phyloP scores from a whole-genome alignment of 2,797 vertebrate genomes.

The Peromyscus aztecus region DNA sequence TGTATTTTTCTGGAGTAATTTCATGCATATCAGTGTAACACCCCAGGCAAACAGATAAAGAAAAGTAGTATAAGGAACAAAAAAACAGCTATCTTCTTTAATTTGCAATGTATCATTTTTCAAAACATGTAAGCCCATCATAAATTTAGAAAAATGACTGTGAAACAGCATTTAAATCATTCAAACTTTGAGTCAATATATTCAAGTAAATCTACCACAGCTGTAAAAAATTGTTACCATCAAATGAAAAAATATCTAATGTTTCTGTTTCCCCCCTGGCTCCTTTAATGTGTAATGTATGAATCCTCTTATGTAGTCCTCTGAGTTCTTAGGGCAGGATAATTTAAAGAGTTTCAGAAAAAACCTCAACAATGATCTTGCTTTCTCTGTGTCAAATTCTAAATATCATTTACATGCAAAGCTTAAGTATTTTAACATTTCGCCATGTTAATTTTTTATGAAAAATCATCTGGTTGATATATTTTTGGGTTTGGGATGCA shows the following conservation, averaged over 20 bases:
- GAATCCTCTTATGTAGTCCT: not conserved
- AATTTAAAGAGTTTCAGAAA: not conserved
- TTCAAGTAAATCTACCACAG: not conserved
- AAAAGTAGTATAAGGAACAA: not conserved
- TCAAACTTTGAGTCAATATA: not conserved
- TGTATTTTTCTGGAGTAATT: not conserved
- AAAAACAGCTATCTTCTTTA: not conserved
- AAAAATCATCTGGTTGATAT: not conserved
- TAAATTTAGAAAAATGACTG: not conserved
- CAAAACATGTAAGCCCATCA: not conserved
- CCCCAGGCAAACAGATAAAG: not conserved
- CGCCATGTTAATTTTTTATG: not conserved
- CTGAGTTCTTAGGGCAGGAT: not conserved
- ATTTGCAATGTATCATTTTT: not conserved
- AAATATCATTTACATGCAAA: not conserved
- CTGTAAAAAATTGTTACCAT: not conserved
- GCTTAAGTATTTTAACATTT: not conserved
- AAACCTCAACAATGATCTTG: not conserved
- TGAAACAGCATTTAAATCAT: not conserved
- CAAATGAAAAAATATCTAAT: not conserved
- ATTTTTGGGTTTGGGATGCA: not conserved
- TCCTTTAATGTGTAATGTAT: not conserved
- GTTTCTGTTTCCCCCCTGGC: not conserved
- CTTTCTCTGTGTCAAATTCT: not conserved
- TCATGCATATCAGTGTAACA: not conserved